These are phyloP conservation scores for Lepidonotus clava DNA, from an alignment of 2,888 invertebrate genomes.

Conservation along the genomic window DNA sequence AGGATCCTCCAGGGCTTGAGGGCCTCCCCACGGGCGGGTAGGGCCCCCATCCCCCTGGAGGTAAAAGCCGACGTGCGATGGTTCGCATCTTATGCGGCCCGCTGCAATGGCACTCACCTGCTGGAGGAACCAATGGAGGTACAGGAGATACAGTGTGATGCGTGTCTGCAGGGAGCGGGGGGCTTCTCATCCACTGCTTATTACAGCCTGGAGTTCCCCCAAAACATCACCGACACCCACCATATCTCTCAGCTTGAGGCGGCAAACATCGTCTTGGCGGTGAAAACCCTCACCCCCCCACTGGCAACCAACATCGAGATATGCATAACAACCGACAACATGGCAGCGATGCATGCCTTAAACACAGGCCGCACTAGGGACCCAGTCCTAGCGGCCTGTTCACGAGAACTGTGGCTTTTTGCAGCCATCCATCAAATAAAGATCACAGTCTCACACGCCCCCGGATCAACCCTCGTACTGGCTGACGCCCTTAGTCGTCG, in stretches of 20 bases:
- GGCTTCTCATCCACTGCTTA: not conserved
- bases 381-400: not conserved
- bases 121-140: not conserved
- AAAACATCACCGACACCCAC: not conserved
- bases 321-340: not conserved
- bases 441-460: not conserved
- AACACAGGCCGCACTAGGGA: not conserved
- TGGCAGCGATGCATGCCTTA: not conserved
- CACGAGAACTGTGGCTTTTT: not conserved
- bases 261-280: too few relatives aligned
- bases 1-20: not conserved
- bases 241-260: not conserved
- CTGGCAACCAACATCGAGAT: not conserved
- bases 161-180: not conserved
- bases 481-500: not conserved
- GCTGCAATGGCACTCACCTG: not conserved
- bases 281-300: not conserved
- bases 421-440: not conserved
- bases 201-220: not conserved
- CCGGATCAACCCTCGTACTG: not conserved
- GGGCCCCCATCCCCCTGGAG: not conserved
- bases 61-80: not conserved
- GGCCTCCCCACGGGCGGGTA: not conserved
- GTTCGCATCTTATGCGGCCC: not conserved
- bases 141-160: not conserved